Conservation (phyloP, 53 echinoderm and acorn worm genomes). For the Holothuria scabra region DNA sequence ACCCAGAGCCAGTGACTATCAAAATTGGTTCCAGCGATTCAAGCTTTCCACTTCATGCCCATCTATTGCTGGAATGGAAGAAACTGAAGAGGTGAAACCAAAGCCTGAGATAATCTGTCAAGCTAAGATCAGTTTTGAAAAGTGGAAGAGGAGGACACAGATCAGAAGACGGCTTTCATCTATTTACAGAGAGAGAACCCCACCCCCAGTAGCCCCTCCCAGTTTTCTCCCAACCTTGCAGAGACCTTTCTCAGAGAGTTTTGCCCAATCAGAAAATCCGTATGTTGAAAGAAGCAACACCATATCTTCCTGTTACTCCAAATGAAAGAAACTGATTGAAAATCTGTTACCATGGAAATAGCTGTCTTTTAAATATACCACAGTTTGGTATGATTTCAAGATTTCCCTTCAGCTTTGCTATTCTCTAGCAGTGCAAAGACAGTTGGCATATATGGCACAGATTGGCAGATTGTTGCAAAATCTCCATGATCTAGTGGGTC, state of each 20-base stretch:
- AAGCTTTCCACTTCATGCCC: slow-evolving; percentile 27
- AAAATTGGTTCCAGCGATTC: slow-evolving; percentile 36
- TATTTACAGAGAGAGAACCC: background rate
- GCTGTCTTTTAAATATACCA: too few species aligned
- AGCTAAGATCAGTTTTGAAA: background rate
- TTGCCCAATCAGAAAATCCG: slow-evolving; percentile 15
- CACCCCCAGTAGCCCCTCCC: background rate
- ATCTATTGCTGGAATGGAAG: slow-evolving; percentile 9
- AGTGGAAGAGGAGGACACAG: background rate
- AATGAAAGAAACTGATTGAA: background rate
- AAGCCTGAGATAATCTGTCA: background rate
- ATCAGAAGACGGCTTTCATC: slow-evolving; percentile 30
- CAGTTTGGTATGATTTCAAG: too few species aligned
- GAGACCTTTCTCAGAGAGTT: slow-evolving; percentile 14
- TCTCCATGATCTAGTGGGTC: too few species aligned
- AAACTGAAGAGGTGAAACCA: background rate
- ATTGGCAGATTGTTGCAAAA: too few species aligned
- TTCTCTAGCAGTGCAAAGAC: too few species aligned
- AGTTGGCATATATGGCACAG: too few species aligned
- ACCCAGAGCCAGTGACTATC: slow-evolving; percentile 18
- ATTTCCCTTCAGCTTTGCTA: too few species aligned
- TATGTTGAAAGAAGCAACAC: slow-evolving; percentile 22
- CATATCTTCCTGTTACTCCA: slow-evolving; percentile 6
- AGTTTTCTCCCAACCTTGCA: slow-evolving; percentile 13
- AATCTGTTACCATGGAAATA: too few species aligned